Evolutionary conservation across 2,888 invertebrate species (phyloP), one percentile per base, ranked within the genome.

Genomic region (Hypolimnas misippus): DNA sequence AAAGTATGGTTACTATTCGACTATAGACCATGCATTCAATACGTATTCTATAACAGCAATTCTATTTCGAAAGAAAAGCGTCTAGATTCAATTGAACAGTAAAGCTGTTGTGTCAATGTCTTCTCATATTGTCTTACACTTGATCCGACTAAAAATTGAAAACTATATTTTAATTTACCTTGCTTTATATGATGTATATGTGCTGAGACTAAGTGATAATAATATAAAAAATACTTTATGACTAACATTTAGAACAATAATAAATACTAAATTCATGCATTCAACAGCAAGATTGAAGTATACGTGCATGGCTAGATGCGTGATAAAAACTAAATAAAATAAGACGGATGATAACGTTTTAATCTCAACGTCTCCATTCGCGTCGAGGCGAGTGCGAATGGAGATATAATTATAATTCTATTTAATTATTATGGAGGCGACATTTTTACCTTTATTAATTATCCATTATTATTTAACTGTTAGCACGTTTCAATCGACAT

Each of bases 281-380:
- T 78, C 79, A 85, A 90, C 84, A 90, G 89, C 91, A 85, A 90
- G 82, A 89, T 88, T 78, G 78, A 89, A 89, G 79, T 81, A 87
- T 73, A 83, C 91, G 91, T 92, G 92, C 92, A 91, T 83, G 89
- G 91, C 91, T 89, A 89, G 86, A 91, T 91, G 92, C 92, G 92
- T 91, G 90, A 88, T 77, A 82, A 51, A 78, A 90, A 89, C 79
- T 82, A 87, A 90, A 87, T 67, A 84, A 88, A 86, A 81, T 78
- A 76, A 81, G 76, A 79, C 72, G 76, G 78, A 77, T 63, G 68
- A 66, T 67, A 71, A 69, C 63, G 59, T 57, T 69, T 69, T 63
- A 69, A 63, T 65, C 79, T 82, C 85, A 74, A 74, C 76, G 79
- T 76, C 81, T 82, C 82, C 75, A 70, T 70, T 72, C 78, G 66